Base-by-base conservation (phyloP, 2,797 vertebrate species). In the Esox masquinongy region DNA sequence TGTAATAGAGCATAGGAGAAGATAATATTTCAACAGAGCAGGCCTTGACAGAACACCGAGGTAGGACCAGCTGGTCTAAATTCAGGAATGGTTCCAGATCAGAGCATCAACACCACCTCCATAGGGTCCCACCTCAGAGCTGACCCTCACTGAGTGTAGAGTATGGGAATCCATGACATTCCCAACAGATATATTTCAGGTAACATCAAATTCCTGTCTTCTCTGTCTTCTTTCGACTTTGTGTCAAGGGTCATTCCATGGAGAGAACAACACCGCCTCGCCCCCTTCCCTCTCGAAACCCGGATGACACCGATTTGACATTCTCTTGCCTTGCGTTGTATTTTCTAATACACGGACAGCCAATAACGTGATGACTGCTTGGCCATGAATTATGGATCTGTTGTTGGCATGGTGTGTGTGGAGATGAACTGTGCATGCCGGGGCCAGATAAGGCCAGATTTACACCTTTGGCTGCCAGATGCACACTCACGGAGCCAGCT, bases 321-420 rank as follows among this genome's bases (percentile, higher is more conserved):
- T 92, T 87, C 80, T 81, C 81, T 87, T 77, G 72, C 83, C 84
- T 87, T 17, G 79, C 88, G 87, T 90, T 90, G 88, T 90, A 86
- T 91, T 93, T 92, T 90, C 91, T 88, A 91, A 93, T 88, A 89
- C 88, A 88, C 77, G 75, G 86, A 86, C 83, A 88, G 92, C 90
- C 90, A 92, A 92, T 93, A 92, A 91, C 78, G 88, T 90, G 87
- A 88, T 24, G 88, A 88, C 82, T 89, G 91, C 90, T 89, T 93
- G 90, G 91, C 90, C 88, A 94, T 94, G 92, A 94, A 94, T 95
- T 94, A 94, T 93, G 93, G 93, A 94, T 94, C 91, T 92, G 91
- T 93, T 93, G 92, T 91, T 94, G 90, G 89, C 91, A 86, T 83
- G 79, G 51, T 59, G 71, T 36, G 88, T 87, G 88, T 92, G 91